These are phyloP conservation scores for Lottia scabra DNA, from an alignment of 2,888 invertebrate genomes.

Conservation along the genomic window DNA sequence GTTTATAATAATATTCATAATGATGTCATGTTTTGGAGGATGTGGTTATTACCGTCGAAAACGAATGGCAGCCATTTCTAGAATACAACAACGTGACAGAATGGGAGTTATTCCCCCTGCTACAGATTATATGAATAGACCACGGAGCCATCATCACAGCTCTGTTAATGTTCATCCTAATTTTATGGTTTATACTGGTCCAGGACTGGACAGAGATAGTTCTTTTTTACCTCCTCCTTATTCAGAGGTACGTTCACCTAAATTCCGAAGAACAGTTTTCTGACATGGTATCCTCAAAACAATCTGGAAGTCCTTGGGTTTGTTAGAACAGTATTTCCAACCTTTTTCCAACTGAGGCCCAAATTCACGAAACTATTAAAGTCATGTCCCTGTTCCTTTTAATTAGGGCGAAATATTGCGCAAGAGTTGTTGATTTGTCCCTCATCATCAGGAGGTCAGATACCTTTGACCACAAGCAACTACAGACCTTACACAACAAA, in stretches of 20 bases:
- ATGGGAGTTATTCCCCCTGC: conserved; percentile 15
- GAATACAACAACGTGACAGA: conserved; percentile 25
- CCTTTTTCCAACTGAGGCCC: too few species aligned
- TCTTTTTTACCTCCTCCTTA: conserved; percentile 19
- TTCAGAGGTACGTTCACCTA: conserved; percentile 9
- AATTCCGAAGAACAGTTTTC: too few species aligned
- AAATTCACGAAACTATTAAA: too few species aligned
- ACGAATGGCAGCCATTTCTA: conserved; percentile 35
- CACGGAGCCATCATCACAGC: conserved; percentile 25
- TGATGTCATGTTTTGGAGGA: conserved; percentile 65
- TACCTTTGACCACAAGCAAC: too few species aligned
- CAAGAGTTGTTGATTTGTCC: too few species aligned
- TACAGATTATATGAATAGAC: conserved; percentile 14
- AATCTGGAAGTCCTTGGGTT: too few species aligned
- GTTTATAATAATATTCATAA: conserved; percentile 58
- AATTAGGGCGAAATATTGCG: too few species aligned
- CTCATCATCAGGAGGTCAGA: too few species aligned
- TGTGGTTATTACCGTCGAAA: conserved; percentile 65
- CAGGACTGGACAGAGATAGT: conserved; percentile 11
- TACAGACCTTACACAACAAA: too few species aligned
- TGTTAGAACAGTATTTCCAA: too few species aligned
- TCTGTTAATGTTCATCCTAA: conserved; percentile 7
- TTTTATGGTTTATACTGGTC: conserved; percentile 32
- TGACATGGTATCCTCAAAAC: too few species aligned
- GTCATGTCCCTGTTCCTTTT: too few species aligned